phyloP scores from a whole-genome alignment of 2,797 vertebrate genomes.

The Peromyscus melanophrys region DNA sequence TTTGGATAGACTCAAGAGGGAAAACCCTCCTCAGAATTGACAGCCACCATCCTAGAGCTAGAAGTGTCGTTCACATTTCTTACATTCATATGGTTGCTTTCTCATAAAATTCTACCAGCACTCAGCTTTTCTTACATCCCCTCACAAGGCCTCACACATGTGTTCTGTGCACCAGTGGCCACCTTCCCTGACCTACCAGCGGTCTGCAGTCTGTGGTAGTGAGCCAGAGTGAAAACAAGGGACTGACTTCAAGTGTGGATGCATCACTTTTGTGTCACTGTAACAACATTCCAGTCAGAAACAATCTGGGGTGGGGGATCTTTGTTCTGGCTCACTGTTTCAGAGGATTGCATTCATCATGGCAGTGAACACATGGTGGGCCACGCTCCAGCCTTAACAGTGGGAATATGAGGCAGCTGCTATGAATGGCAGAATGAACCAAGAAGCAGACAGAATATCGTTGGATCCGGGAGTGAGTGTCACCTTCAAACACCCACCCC shows the following conservation, averaged over 20 bases:
- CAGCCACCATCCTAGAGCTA: neutral
- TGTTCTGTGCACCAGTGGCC: neutral
- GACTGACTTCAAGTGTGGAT: neutral
- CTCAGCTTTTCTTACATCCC: neutral
- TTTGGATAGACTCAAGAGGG: neutral
- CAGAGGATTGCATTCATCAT: neutral
- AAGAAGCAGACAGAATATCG: neutral
- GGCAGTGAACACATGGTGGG: neutral
- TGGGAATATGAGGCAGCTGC: neutral
- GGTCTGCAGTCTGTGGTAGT: neutral
- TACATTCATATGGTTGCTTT: neutral
- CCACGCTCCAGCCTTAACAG: neutral
- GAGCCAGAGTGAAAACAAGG: neutral
- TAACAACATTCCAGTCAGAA: neutral
- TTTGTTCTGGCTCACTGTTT: neutral
- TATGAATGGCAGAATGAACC: neutral
- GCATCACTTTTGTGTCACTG: neutral
- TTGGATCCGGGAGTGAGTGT: neutral
- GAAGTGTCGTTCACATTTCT: neutral
- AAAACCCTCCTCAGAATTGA: neutral
- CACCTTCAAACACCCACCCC: neutral
- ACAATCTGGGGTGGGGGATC: neutral
- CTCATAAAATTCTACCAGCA: neutral
- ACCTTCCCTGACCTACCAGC: neutral
- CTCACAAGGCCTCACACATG: neutral